These are phyloP conservation scores for Buathra laborator DNA, from an alignment of 2,888 invertebrate species.

Conservation along the genomic window DNA sequence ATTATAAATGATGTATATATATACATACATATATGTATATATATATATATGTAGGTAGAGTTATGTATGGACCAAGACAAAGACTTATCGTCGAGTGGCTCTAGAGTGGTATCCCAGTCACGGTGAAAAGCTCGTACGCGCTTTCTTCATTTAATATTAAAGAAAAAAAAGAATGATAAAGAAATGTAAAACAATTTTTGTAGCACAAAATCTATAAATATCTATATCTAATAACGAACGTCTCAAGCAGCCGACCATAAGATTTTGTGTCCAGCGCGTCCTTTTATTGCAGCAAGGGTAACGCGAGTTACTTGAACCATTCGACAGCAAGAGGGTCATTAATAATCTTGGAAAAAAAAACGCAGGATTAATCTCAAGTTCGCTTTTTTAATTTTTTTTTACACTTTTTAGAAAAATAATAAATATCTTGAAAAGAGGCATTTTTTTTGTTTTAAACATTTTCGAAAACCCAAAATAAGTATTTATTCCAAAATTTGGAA, in stretches of 20 bases:
- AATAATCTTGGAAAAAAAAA: neutral
- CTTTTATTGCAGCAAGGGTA: neutral
- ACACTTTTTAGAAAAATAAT: neutral
- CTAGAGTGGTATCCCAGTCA: conserved; percentile 81
- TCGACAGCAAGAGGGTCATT: conserved; percentile 7
- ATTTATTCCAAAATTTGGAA: too few species aligned
- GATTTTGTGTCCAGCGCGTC: conserved; percentile 46
- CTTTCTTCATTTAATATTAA: conserved; percentile 53
- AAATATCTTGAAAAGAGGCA: too few species aligned
- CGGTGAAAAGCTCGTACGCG: conserved; percentile 74
- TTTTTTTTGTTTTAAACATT: too few species aligned
- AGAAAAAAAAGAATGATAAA: conserved; percentile 46
- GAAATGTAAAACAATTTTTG: conserved; percentile 56
- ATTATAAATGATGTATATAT: neutral
- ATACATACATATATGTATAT: conserved; percentile 9
- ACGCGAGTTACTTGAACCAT: conserved; percentile 43
- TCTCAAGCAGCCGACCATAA: conserved; percentile 55
- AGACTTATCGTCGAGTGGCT: conserved; percentile 56
- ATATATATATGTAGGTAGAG: conserved; percentile 14
- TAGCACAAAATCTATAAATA: conserved; percentile 60
- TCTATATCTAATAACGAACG: conserved; percentile 33
- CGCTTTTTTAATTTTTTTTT: too few species aligned
- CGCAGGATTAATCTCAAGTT: neutral
- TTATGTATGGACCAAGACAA: conserved; percentile 56
- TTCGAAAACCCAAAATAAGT: too few species aligned